phyloP scores from a whole-genome alignment of 2,888 invertebrate species.

The Euspilapteryx auroguttella region DNA sequence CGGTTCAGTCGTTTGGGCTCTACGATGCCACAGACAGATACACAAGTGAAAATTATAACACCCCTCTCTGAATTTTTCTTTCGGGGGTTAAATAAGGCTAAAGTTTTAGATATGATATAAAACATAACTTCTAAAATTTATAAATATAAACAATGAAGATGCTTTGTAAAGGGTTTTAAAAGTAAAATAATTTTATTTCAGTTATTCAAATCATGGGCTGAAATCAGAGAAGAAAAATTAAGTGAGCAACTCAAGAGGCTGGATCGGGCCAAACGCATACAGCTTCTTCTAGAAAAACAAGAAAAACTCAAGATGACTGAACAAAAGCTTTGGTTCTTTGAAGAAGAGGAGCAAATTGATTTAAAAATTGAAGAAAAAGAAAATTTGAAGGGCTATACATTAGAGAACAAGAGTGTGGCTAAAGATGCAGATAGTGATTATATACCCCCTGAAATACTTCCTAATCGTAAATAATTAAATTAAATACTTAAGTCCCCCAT shows the following conservation, averaged over 20 bases:
- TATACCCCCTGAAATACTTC: conserved; percentile 70
- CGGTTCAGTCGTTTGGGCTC: too few relatives aligned
- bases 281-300: conserved; percentile 50
- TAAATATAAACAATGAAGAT: too few relatives aligned
- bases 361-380: conserved; percentile 67
- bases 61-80: too few relatives aligned
- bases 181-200: too few relatives aligned
- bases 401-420: conserved; percentile 44
- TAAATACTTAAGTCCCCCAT: too few relatives aligned
- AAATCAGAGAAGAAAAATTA: conserved; percentile 56
- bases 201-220: conserved; percentile 63
- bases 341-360: conserved; percentile 76
- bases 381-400: conserved; percentile 20
- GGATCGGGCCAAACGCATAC: conserved; percentile 55
- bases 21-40: too few relatives aligned
- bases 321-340: conserved; percentile 80
- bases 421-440: conserved; percentile 63
- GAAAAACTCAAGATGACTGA: conserved; percentile 53
- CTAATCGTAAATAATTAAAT: conserved; percentile 33
- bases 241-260: conserved; percentile 61
- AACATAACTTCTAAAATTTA: too few relatives aligned
- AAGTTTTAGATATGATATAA: too few relatives aligned
- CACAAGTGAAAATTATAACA: too few relatives aligned
- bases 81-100: too few relatives aligned
- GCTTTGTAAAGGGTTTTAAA: too few relatives aligned